These are phyloP conservation scores for Euglossa dilemma DNA, from an alignment of 1,140 invertebrate species.

Conservation along the genomic window DNA sequence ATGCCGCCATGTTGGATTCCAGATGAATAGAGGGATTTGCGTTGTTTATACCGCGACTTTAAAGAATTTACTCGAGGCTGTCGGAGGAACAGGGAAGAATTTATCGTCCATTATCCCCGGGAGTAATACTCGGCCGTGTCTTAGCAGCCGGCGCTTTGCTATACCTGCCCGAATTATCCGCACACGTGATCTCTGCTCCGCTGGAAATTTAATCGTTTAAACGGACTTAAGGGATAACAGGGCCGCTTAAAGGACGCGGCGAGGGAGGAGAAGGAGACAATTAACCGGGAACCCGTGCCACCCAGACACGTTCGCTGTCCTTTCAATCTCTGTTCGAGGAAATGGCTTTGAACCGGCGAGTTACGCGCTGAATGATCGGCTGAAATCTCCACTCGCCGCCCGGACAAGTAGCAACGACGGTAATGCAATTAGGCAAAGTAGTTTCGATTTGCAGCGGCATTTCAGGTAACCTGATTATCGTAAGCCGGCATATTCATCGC, in stretches of 20 bases:
- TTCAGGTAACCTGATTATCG: conserved; percentile 57
- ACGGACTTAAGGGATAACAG: neutral
- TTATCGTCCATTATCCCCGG: neutral
- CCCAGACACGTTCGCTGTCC: neutral
- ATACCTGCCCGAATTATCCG: neutral
- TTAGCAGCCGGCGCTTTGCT: too few species aligned
- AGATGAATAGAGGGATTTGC: neutral
- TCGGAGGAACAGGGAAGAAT: neutral
- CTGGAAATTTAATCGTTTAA: neutral
- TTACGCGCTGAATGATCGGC: neutral
- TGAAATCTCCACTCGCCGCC: neutral
- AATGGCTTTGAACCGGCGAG: neutral
- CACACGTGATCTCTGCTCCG: neutral
- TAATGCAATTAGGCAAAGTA: conserved; percentile 62
- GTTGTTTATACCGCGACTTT: neutral
- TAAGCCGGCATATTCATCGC: conserved; percentile 50
- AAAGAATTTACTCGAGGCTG: neutral
- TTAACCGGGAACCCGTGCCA: neutral
- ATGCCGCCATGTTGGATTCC: neutral
- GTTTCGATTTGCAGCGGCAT: conserved; percentile 66
- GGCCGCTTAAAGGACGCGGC: too few species aligned
- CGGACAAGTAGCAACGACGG: conserved; percentile 36
- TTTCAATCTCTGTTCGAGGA: neutral
- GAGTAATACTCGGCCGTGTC: neutral
- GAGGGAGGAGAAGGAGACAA: neutral